Evolutionary conservation across 1,140 invertebrate species (phyloP).

Genomic region (Hylaeus anthracinus): DNA sequence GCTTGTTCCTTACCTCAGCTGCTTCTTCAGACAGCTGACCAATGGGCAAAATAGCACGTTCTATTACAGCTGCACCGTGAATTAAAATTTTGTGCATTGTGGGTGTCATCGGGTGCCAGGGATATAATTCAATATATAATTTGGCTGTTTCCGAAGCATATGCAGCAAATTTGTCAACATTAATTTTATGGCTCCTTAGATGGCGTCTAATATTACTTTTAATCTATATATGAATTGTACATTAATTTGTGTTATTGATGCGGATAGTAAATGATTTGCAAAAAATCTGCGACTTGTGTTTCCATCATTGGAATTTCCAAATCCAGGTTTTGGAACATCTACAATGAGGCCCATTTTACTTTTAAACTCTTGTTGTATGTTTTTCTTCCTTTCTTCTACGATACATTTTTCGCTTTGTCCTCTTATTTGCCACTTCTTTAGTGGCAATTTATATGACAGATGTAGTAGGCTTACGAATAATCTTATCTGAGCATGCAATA

Average conservation of each 20-base stretch:
- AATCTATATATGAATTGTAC: neutral
- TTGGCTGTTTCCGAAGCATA: neutral
- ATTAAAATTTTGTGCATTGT: neutral
- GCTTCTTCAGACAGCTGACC: too few species aligned
- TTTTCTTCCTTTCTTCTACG: neutral
- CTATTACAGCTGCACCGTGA: neutral
- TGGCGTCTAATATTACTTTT: neutral
- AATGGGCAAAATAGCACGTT: too few species aligned
- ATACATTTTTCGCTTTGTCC: neutral
- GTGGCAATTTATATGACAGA: constrained; percentile 11
- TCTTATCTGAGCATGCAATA: neutral
- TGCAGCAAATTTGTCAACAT: neutral
- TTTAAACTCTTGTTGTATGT: neutral
- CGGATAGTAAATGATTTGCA: neutral
- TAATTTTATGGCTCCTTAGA: neutral
- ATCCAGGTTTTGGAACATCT: neutral
- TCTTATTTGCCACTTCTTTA: constrained; percentile 5
- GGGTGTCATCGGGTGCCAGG: neutral
- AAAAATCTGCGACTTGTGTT: constrained; percentile 1
- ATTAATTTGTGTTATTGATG: neutral
- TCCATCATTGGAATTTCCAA: neutral
- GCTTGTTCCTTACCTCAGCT: too few species aligned
- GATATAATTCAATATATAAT: neutral
- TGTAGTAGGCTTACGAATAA: constrained; percentile 1
- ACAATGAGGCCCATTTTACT: neutral